These are phyloP conservation scores for Puma concolor DNA, from an alignment of 2,113 vertebrate species.

Conservation along the genomic window DNA sequence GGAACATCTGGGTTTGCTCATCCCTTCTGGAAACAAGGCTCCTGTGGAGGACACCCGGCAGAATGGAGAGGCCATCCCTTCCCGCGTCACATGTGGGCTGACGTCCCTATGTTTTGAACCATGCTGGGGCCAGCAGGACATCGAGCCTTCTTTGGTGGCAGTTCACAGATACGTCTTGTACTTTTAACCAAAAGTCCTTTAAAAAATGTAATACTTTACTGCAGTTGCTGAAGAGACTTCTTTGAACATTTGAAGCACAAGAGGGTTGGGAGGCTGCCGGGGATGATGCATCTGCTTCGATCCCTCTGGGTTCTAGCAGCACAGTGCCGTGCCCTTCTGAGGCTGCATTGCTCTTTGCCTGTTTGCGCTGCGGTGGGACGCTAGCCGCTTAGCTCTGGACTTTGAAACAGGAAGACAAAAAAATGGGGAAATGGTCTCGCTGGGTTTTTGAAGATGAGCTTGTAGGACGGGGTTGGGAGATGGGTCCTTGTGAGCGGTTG, in stretches of 20 bases:
- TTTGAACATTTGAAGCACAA: background rate
- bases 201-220: background rate
- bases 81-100: rapidly evolving
- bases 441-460: background rate
- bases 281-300: slow-evolving; percentile 13
- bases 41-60: background rate
- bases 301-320: slow-evolving; percentile 18
- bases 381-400: background rate
- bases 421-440: background rate
- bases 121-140: background rate
- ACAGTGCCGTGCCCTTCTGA: background rate
- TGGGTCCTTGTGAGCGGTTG: too few species aligned
- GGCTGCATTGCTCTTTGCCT: background rate
- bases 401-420: background rate
- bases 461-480: background rate
- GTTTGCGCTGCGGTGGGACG: background rate
- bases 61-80: too few species aligned
- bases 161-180: background rate
- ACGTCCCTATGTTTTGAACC: background rate
- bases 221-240: background rate
- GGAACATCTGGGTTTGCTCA: background rate
- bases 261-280: slow-evolving; percentile 19
- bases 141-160: background rate
- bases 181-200: slow-evolving; percentile 44
- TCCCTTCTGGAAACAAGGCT: background rate